Evolutionary conservation across 2,113 vertebrate species (phyloP).

Genomic region (Ammospiza nelsoni): DNA sequence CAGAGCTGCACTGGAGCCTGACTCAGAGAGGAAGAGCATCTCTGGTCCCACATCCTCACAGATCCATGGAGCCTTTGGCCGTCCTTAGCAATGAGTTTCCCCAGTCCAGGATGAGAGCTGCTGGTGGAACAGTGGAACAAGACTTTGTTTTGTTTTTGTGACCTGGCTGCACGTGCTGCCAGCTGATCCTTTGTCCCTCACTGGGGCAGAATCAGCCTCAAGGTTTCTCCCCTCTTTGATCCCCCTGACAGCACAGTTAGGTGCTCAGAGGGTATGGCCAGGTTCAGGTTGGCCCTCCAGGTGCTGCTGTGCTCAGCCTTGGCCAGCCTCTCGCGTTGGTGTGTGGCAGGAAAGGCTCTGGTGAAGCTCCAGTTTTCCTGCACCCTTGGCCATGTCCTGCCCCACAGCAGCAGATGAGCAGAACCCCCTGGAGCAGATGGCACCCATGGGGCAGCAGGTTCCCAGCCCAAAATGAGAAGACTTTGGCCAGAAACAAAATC

Average conservation of each 20-base stretch:
- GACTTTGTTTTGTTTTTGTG: background rate
- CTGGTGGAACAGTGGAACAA: background rate
- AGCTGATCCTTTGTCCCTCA: background rate
- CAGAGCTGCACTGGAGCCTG: background rate
- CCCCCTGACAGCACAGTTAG: background rate
- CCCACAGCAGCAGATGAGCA: background rate
- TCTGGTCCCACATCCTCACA: accelerated
- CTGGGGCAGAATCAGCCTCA: background rate
- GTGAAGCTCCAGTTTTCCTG: background rate
- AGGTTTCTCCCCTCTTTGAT: background rate
- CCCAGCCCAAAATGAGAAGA: background rate
- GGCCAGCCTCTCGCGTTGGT: background rate
- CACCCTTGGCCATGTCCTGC: background rate
- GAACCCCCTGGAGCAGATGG: background rate
- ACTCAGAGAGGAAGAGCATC: background rate
- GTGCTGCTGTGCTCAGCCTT: background rate
- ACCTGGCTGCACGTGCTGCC: background rate
- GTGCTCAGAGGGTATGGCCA: background rate
- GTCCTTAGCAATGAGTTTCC: background rate
- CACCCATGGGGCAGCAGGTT: background rate
- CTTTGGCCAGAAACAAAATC: background rate
- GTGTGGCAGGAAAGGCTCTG: background rate
- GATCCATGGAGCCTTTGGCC: background rate
- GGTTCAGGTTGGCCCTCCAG: background rate
- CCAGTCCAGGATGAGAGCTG: accelerated